phyloP scores from a whole-genome alignment of 2,797 vertebrate genomes.

The Oreortyx pictus region DNA sequence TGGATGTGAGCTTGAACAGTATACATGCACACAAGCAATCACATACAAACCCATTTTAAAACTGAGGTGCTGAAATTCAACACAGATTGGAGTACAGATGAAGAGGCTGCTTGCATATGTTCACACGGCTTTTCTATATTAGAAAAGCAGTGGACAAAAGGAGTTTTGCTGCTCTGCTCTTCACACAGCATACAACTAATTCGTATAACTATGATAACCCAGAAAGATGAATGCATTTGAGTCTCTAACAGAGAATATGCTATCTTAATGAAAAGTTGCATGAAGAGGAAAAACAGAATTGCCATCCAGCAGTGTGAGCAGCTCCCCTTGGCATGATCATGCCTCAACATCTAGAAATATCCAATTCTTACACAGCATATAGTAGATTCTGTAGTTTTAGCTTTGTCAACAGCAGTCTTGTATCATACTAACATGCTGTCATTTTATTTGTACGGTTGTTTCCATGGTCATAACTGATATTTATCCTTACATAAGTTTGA shows the following conservation, averaged over 20 bases:
- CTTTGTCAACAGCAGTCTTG: background rate
- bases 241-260: background rate
- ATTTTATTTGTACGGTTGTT: background rate
- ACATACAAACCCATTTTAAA: background rate
- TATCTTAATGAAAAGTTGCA: background rate
- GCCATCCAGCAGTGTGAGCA: background rate
- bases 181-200: background rate
- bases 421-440: background rate
- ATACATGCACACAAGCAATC: rapidly evolving
- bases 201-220: background rate
- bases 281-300: background rate
- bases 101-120: background rate
- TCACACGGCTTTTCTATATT: background rate
- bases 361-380: background rate
- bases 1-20: background rate
- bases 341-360: background rate
- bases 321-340: background rate
- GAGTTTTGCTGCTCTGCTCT: background rate
- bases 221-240: background rate
- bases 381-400: background rate
- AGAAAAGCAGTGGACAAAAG: background rate
- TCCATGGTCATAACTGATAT: constrained; percentile 3
- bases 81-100: background rate
- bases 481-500: background rate
- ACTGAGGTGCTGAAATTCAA: background rate